Evolutionary conservation across 2,888 invertebrate species (phyloP), one percentile per base, ranked within the genome.

Genomic region (Pristionchus arcanus): DNA sequence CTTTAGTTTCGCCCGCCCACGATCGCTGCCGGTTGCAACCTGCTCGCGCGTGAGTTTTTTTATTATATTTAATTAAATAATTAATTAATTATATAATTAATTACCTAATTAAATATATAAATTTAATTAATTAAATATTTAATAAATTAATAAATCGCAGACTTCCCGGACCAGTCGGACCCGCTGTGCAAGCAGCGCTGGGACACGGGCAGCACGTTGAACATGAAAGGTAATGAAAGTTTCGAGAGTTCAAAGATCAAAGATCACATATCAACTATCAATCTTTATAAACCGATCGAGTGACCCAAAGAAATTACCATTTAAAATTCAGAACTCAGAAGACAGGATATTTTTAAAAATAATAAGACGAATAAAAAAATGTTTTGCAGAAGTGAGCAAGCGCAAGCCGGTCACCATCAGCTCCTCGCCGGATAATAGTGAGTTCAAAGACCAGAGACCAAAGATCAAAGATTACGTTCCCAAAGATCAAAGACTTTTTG

Each of bases 151-250:
- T 42, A 25, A 42, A 19, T 74, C 31, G 19, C 74, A 77, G 77
- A 77, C 31, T 77, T 77, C 77, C 77, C 77, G 21, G 77, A 77
- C 77, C 19, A 13, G 19, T 21, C 77, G 21, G 77, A 77, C 77
- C 77, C 77, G 42, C 77, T 42, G 37, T 77, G 77, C 77, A 77
- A 77, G 42, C 77, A 77, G 77, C 77, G 77, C 25, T 42, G 25
- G 42, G 42, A 77, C 42, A 5, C 31, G 13, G 68, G 68, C 31
- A 31, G 16, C 16, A 71, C 68, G 68, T 34, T 71, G 9, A 71
- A 71, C 68, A 34, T 49, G 3, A 49, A 49, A 13, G 42, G 42
- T 49, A 9, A 9, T 9, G 42, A 49, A 11, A 11, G 42, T 9
- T 9, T 9, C 42, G 42, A 42, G 9, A 42, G 42, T 7, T 49